Base-by-base conservation (phyloP, 92 coral and sea anemone genomes). In the Desmophyllum pertusum region DNA sequence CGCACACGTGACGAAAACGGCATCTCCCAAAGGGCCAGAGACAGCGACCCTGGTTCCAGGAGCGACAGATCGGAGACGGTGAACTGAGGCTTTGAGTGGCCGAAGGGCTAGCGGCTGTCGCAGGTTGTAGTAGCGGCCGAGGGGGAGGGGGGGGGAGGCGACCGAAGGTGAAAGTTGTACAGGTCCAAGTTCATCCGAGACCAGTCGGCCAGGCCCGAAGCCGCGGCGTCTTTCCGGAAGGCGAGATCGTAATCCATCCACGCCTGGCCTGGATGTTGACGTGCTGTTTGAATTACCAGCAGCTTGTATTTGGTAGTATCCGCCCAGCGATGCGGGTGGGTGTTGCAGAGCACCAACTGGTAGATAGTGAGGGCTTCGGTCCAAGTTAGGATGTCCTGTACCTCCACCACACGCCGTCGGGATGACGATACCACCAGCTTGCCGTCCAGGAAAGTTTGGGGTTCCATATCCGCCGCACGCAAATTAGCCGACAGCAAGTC, bases 241-340 rank as follows among this genome's bases (percentile, higher is more conserved):
- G 80, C 86, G 29, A 69, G 61, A 23, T 83, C 87, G 10, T 64
- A 79, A 50, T 83, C 73, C 0, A 84, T 36, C 87, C 87, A 83
- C 3, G 87, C 52, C 17, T 21, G 77, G n/a, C 82, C 76, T 0
- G 87, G 75, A 4, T 46, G 63, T 15, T 52, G 46, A 14, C 46
- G 25, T 30, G 81, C 73, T 11, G 73, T 84, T 69, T 73, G 82
- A 46, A 84, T 55, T 10, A 84, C 75, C 45, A 84, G 63, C 31
- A 84, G n/a, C 40, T 84, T 84, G 57, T 84, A 75, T 70, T 74
- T 68, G 15, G 53, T 37, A 11, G 63, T 17, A 43, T 62, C 82
- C 5, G 65, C 19, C 74, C 81, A 73, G 18, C 55, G 57, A 9
- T 65, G 45, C 21, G 88, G 81, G 37, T 61, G 74, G 31, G 52